Base-by-base conservation (phyloP, 2,888 invertebrate genomes). In the Folsomia manolachei region DNA sequence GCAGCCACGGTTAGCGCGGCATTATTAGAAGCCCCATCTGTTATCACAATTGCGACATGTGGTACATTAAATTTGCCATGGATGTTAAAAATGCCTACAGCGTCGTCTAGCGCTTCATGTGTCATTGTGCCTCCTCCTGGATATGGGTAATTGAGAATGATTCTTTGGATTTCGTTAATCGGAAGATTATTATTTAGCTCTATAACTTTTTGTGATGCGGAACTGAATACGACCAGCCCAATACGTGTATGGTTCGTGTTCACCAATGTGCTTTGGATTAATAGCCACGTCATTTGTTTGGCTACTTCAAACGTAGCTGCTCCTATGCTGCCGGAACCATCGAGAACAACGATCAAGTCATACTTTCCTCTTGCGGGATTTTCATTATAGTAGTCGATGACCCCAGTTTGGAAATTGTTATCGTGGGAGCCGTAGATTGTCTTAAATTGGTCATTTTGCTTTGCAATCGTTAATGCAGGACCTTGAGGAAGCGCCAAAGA, bases 271-370 rank as follows among this genome's bases (percentile, higher is more conserved):
- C 66, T 63, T 19, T 63, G 26, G 11, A 73, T 61, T 11, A 78
- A 23, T 14, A 69, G 18, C 1, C 70, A 71, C 0, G 63, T 53
- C 63, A 72, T 75, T 1, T 39, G n/a, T 53, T 70, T 73, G 0
- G 73, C 75, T 23, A 9, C 52, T 25, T 63, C 1, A 27, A 64
- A 78, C 11, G 70, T 23, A 1, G n/a, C 21, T 2, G 9, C 7
- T 18, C 68, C 70, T 7, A 78, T 71, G 62, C 76, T 76, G 4
- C 73, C 75, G 18, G 78, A 78, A 0, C 72, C 71, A 39, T 78
- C 78, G 23, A 78, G 19, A 9, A 75, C 71, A 18, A 76, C 53
- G n/a, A 69, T 52, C 1, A 78, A 21, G 39, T 78, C 74, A 64
- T 75, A 70, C 65, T 71, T 73, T 11, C 70, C 76, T 39, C 39